Percentiles rank a stretch among this genome's conserved stretches.
Evolutionary conservation across 2,113 vertebrate genomes (phyloP).

Genomic region (Chrysemys picta): DNA sequence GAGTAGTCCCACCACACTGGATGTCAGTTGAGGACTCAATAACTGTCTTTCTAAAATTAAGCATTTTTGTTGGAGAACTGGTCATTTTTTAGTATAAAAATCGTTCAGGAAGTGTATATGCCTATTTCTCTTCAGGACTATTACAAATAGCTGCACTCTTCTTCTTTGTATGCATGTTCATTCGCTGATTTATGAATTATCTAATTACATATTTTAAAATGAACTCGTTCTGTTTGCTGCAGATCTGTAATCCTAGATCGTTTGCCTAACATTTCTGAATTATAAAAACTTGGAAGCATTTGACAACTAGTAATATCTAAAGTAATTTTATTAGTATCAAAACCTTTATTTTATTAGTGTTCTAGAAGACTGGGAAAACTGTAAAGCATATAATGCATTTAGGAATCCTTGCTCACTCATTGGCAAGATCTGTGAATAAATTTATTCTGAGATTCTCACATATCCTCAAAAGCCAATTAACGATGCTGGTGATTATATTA

Average conservation of each 20-base stretch:
- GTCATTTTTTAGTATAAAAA: neutral
- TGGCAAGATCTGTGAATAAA: neutral
- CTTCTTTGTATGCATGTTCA: neutral
- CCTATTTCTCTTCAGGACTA: neutral
- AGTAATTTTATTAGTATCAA: neutral
- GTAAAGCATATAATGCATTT: neutral
- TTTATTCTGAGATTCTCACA: neutral
- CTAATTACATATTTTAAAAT: neutral
- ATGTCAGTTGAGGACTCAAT: constrained; percentile 46
- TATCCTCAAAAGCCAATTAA: neutral
- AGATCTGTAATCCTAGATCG: neutral
- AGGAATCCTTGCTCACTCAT: neutral
- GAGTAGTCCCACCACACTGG: neutral
- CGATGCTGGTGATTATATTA: neutral
- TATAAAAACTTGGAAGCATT: neutral
- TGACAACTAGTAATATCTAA: neutral
- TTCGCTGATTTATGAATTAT: neutral
- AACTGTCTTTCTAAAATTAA: constrained; percentile 39
- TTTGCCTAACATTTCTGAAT: neutral
- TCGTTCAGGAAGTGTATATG: neutral
- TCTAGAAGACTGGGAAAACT: neutral
- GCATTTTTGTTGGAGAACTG: neutral
- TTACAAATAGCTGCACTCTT: accelerated
- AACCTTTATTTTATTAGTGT: neutral
- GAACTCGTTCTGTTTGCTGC: neutral